Percentiles rank a stretch among this genome's conserved stretches.
These are phyloP conservation scores for Notospermus geniculatus DNA, from an alignment of 1,140 invertebrate genomes.

Conservation along the genomic window DNA sequence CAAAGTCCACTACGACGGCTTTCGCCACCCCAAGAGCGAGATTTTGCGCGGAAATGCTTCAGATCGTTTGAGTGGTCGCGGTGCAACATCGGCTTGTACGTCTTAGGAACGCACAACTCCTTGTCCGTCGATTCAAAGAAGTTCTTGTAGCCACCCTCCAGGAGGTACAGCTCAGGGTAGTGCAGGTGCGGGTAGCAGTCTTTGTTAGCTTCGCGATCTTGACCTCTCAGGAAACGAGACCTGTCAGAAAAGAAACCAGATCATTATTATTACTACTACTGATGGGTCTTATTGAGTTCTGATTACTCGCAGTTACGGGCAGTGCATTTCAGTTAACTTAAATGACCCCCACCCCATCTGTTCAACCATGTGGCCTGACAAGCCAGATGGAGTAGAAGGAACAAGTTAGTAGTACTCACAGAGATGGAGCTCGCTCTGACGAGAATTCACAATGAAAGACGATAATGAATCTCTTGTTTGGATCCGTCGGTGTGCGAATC, in stretches of 20 bases:
- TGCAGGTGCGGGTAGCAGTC: conserved; percentile 82
- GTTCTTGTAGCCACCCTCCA: conserved; percentile 90
- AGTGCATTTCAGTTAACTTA: too few relatives aligned
- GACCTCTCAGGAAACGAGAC: conserved; percentile 77
- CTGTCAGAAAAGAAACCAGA: conserved; percentile 54
- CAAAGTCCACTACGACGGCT: background rate
- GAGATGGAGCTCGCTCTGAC: conserved; percentile 85
- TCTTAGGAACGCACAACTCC: conserved; percentile 73
- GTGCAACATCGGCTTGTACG: conserved; percentile 77
- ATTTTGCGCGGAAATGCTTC: conserved; percentile 71
- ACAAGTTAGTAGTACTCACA: too few relatives aligned
- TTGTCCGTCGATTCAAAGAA: conserved; percentile 72
- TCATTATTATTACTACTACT: too few relatives aligned
- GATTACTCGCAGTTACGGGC: too few relatives aligned
- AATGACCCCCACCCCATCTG: too few relatives aligned
- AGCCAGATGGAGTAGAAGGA: too few relatives aligned
- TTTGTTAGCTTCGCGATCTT: conserved; percentile 79
- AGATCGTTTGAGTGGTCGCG: conserved; percentile 72
- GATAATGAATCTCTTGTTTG: conserved; percentile 67
- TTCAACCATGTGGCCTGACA: too few relatives aligned
- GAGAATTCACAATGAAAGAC: conserved; percentile 99
- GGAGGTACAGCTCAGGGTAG: conserved; percentile 92
- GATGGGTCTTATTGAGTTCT: too few relatives aligned
- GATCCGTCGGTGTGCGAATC: conserved; percentile 44
- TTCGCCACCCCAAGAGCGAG: conserved; percentile 65